Percentiles rank a stretch among this genome's conserved stretches.
Conservation (phyloP, 2,113 vertebrate species). For the Passer montanus region DNA sequence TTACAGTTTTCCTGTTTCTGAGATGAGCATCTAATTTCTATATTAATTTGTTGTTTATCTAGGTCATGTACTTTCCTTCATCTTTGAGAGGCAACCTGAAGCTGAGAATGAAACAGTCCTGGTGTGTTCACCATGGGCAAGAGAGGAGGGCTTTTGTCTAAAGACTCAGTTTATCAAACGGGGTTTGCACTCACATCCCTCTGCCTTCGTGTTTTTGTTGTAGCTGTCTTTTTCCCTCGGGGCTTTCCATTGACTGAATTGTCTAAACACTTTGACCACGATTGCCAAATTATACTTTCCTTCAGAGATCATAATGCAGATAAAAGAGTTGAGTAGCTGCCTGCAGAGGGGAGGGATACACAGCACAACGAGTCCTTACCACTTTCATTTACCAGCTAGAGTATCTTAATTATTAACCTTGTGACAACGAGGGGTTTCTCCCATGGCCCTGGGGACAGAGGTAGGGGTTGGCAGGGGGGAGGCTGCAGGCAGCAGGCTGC, state of each 20-base stretch:
- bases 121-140: background rate
- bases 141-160: background rate
- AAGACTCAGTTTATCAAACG: background rate
- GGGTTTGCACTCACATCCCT: background rate
- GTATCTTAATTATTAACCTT: background rate
- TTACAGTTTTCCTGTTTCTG: background rate
- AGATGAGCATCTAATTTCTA: background rate
- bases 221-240: background rate
- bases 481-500: background rate
- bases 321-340: background rate
- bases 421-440: background rate
- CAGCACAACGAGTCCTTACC: accelerated
- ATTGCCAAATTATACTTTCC: slow-evolving; percentile 24
- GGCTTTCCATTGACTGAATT: slow-evolving; percentile 15
- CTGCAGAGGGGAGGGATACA: background rate
- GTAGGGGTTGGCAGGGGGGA: background rate
- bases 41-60: background rate
- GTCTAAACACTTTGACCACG: background rate
- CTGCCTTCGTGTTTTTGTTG: background rate
- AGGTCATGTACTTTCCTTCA: background rate
- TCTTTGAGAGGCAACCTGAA: background rate
- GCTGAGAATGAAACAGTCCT: background rate
- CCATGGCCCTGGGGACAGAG: background rate
- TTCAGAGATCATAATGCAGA: background rate
- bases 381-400: background rate